Base-by-base conservation (phyloP, 1,140 invertebrate species). In the Formica selysi region DNA sequence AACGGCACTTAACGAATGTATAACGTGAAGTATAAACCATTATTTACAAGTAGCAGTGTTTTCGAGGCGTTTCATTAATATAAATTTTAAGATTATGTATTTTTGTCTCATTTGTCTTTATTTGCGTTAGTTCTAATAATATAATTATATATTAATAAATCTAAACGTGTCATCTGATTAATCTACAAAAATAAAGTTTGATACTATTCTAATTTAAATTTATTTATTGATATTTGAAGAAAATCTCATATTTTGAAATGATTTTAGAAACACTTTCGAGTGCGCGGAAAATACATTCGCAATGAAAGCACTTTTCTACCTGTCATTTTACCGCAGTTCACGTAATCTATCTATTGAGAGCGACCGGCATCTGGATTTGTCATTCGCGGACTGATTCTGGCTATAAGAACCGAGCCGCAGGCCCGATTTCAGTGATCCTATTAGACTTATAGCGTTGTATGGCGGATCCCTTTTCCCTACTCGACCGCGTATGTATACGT, bases 341-440 rank as follows among this genome's bases (percentile, higher is more conserved):
- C 74, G 87, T 94, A 94, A 94, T 94, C 94, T 92, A 86, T 79
- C 91, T 93, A 93, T 94, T 92, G 92, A 91, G 70, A 64, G 70
- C 68, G 87, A 57, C 83, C 92, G 90, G 16, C 92, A 94, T 93
- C 91, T 93, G 92, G 90, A 92, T 92, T 92, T 88, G 90, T 93
- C 92, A 92, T 91, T 92, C 92, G 91, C 87, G 89, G 76, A 89
- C 86, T 87, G 93, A 94, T 94, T 93, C 92, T 91, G 87, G 89
- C 89, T 92, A 51, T 19, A 91, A 91, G 93, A 93, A 94, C 91
- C 91, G 81, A 91, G 84, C 83, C 93, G 90, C 92, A 91, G 91
- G 88, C 86, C 86, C 92, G 93, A 94, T 94, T 95, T 91, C 88
- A 87, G 81, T 94, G 92, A 95, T 95, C 94, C 94, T 94, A 94